phyloP scores from a whole-genome alignment of 2,888 invertebrate species.

The Tethea ocularis region DNA sequence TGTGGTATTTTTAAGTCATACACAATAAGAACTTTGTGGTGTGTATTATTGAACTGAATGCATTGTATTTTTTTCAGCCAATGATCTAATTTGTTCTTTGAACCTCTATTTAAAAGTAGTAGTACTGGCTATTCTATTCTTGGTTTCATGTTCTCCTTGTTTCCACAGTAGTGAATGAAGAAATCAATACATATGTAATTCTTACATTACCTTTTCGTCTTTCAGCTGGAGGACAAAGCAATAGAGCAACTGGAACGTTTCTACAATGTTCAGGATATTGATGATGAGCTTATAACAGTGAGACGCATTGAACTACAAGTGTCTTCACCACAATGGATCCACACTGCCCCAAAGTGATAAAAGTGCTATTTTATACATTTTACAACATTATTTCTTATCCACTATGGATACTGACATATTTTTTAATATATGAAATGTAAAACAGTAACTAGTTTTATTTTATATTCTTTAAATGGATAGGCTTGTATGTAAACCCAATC shows the following conservation, averaged over 20 bases:
- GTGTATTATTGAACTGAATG: no score
- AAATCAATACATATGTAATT: no score
- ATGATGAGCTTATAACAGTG: constrained; percentile 90
- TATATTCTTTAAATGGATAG: no score
- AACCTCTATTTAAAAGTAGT: no score
- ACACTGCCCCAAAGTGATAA: constrained; percentile 69
- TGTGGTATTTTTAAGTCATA: no score
- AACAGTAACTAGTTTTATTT: neutral
- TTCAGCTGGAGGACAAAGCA: constrained; percentile 93
- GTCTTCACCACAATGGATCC: constrained; percentile 85
- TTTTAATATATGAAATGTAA: neutral
- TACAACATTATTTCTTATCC: constrained; percentile 12
- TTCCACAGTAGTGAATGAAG: no score
- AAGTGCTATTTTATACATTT: constrained; percentile 57
- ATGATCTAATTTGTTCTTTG: no score
- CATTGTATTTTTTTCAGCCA: no score
- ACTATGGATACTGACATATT: neutral
- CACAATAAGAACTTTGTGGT: no score
- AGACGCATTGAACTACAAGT: constrained; percentile 84
- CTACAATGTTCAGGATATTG: constrained; percentile 88
- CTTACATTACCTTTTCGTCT: constrained; percentile 24
- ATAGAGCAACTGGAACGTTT: constrained; percentile 90
- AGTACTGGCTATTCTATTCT: no score
- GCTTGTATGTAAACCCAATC: no score
- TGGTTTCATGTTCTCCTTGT: no score